Evolutionary conservation across 2,797 vertebrate species (phyloP).

Genomic region (Hydrophis major): DNA sequence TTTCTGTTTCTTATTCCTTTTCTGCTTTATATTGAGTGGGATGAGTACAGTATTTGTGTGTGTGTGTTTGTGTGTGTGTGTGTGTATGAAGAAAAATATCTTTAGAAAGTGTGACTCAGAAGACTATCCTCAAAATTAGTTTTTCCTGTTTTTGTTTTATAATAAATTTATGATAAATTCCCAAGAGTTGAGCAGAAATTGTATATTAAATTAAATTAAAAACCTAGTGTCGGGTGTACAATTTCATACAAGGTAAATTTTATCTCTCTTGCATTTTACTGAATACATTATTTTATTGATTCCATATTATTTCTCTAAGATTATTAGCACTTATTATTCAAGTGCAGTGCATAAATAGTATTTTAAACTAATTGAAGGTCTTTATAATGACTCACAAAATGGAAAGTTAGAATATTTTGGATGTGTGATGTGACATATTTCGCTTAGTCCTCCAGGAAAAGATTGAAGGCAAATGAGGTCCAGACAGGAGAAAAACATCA

Average conservation of each 20-base stretch:
- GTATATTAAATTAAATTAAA: neutral
- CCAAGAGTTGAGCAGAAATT: neutral
- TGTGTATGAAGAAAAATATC: neutral
- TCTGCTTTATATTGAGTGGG: neutral
- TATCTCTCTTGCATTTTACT: neutral
- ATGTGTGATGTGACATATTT: too few species aligned
- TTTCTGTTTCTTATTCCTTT: neutral
- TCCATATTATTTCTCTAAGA: neutral
- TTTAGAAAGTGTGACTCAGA: constrained; percentile 2
- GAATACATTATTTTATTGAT: neutral
- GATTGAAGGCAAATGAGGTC: too few species aligned
- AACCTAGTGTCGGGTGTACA: neutral
- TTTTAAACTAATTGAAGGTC: neutral
- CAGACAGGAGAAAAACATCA: too few species aligned
- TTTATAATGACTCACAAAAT: neutral
- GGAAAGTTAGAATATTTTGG: too few species aligned
- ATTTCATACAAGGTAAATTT: neutral
- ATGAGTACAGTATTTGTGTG: neutral
- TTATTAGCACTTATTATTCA: neutral
- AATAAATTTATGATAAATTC: constrained; percentile 2
- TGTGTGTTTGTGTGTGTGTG: neutral
- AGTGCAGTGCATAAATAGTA: neutral
- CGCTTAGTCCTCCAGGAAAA: too few species aligned
- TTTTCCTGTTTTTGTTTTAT: neutral
- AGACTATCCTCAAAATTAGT: neutral